Conservation (phyloP, 2,888 invertebrate genomes). For the Sicus ferrugineus region DNA sequence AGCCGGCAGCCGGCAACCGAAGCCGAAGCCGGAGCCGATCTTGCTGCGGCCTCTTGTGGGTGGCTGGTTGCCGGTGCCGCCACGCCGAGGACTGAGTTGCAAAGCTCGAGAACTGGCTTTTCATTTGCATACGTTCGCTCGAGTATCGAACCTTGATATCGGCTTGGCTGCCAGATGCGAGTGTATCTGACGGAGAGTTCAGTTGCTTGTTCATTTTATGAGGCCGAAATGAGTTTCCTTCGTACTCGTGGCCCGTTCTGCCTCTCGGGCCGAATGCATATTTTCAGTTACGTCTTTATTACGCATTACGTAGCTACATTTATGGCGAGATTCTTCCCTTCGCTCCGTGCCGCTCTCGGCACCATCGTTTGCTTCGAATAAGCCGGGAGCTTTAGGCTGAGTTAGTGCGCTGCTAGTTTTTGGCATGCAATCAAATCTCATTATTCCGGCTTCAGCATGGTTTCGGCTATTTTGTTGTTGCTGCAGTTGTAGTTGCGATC, state of each 20-base stretch:
- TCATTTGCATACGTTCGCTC: slow-evolving; percentile 18
- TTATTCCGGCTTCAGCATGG: slow-evolving; percentile 24
- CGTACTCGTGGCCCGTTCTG: background rate
- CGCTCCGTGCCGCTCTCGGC: background rate
- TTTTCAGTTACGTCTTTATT: slow-evolving; percentile 35
- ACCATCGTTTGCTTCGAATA: slow-evolving; percentile 21
- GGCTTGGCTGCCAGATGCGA: slow-evolving; percentile 3
- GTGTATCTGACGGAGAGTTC: no score
- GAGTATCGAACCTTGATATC: slow-evolving; percentile 11
- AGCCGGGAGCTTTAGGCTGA: slow-evolving; percentile 32
- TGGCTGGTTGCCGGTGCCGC: slow-evolving; percentile 16
- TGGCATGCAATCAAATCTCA: slow-evolving; percentile 35
- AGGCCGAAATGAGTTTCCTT: slow-evolving; percentile 17
- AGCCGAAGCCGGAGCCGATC: no score
- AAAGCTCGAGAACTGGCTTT: slow-evolving; percentile 13
- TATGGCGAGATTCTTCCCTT: slow-evolving; percentile 1
- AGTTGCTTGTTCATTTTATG: background rate
- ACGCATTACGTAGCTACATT: slow-evolving; percentile 18
- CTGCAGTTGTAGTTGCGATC: no score
- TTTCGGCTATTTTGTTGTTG: slow-evolving; percentile 3
- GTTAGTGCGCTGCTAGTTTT: slow-evolving; percentile 28
- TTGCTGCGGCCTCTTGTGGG: slow-evolving; percentile 24
- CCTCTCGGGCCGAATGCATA: slow-evolving; percentile 28
- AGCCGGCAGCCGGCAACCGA: background rate
- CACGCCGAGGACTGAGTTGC: background rate